Percentiles rank a stretch among this genome's conserved stretches.
These are phyloP conservation scores for Hemicrepidius hirtus DNA, from an alignment of 2,888 invertebrate species.

Conservation along the genomic window DNA sequence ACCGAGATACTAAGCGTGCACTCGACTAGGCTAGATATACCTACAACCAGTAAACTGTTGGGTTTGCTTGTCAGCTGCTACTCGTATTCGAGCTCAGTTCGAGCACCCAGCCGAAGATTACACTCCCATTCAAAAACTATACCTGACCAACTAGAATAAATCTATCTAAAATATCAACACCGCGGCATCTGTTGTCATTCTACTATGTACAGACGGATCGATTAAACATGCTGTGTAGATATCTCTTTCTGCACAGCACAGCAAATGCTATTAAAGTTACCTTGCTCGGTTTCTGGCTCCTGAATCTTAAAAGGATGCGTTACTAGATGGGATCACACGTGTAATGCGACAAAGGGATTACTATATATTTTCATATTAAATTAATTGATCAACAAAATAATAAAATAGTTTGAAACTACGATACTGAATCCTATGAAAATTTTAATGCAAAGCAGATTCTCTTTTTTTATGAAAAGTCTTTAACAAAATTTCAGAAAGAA, in stretches of 20 bases:
- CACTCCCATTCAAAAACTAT: slow-evolving; percentile 36
- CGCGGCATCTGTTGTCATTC: slow-evolving; percentile 21
- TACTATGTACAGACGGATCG: neutral
- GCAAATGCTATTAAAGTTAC: no score
- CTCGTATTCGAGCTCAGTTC: slow-evolving; percentile 33
- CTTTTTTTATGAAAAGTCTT: no score
- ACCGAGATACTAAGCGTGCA: slow-evolving; percentile 17
- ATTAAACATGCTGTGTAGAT: neutral
- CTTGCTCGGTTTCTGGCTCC: no score
- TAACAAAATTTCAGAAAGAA: no score
- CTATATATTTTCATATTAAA: no score
- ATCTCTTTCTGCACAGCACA: neutral
- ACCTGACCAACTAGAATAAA: slow-evolving; percentile 12
- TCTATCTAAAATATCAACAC: neutral
- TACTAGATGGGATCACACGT: no score
- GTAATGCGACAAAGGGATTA: no score
- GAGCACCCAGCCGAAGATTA: slow-evolving; percentile 40
- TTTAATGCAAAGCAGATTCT: no score
- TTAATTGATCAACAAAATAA: no score
- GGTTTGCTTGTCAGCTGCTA: slow-evolving; percentile 37
- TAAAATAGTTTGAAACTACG: no score
- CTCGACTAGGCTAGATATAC: neutral
- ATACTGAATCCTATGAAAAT: no score
- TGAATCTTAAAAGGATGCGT: no score
- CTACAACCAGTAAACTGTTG: slow-evolving; percentile 17